Conservation (phyloP, 2,888 invertebrate genomes). For the Pristionchus entomophagus region DNA sequence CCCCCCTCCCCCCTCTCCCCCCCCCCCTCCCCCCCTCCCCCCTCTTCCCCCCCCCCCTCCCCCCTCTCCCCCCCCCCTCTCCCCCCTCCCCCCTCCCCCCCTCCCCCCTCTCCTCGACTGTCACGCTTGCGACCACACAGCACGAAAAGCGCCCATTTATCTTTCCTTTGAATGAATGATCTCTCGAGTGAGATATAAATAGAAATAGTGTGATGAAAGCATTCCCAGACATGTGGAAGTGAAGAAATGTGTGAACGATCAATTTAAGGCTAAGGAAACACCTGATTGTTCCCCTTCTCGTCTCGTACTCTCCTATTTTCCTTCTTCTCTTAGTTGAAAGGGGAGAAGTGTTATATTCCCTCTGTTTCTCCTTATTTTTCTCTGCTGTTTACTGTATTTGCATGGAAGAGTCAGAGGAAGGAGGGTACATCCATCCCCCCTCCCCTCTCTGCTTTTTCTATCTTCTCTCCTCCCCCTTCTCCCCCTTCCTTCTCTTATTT, state of each 20-base stretch:
- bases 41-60: not conserved
- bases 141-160: not conserved
- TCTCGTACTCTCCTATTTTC: not conserved
- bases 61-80: too few relatives aligned
- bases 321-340: not conserved
- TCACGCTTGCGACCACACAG: constrained; percentile 15
- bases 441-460: not conserved
- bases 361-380: constrained; percentile 15
- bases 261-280: not conserved
- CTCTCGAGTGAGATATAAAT: not conserved
- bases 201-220: not conserved
- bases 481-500: not conserved
- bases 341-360: not conserved
- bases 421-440: not conserved
- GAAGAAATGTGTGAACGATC: not conserved
- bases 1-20: too few relatives aligned
- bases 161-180: not conserved
- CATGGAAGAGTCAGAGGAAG: not conserved
- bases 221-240: not conserved
- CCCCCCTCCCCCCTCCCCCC: too few relatives aligned
- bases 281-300: not conserved
- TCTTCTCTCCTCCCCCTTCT: not conserved
- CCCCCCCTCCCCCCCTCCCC: too few relatives aligned
- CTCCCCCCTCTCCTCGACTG: not conserved
- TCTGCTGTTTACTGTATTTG: constrained; percentile 15